Evolutionary conservation across 53 echinoderm and acorn worm genomes (phyloP), one percentile per base, ranked within the genome.

Genomic region (Henricia sp.): DNA sequence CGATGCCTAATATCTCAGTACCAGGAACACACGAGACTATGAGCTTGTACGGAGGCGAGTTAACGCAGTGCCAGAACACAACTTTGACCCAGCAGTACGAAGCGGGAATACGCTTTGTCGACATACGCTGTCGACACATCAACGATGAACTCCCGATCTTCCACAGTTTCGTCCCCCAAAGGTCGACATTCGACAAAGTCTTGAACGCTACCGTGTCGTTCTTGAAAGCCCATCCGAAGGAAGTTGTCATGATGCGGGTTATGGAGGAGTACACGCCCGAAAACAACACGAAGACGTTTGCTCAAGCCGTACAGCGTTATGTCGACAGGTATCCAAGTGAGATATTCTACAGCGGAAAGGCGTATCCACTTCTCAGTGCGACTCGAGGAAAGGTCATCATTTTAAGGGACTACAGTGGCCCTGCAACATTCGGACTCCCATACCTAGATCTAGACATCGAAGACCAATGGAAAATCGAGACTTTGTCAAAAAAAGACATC

Each of bases 81-180:
- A 27, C 84, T n/a, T 32, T 84, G 37, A 21, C 55, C 12, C 55
- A 17, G 32, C 84, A 84, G 42, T 58, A 56, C 6, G 19, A 42
- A 20, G 72, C 84, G 14, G 84, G 84, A 0, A 44, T 84, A 20
- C 50, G 71, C 4, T 84, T 70, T 30, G 70, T 84, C 48, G 84
- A 84, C 71, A 71, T 84, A 25, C 58, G 72, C 19, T 84, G 84
- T 58, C 70, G 84, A 52, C 84, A 84, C 46, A 42, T 56, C 57
- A 57, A 84, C 29, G 34, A 84, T n/a, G 58, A 68, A 6, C 72
- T 84, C 14, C 71, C 71, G 10, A 71, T 84, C 28, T 57, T 71
- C 33, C 84, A 84, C 33, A 67, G 43, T 21, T 26, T 14, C 55
- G 70, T 84, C 20, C 72, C 55, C 54, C 84, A 84, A 71, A 57